A percentile compares a stretch with the other conserved stretches of the same genome.
Evolutionary conservation across 2,797 vertebrate genomes (phyloP).

Genomic region (Myripristis murdjan): DNA sequence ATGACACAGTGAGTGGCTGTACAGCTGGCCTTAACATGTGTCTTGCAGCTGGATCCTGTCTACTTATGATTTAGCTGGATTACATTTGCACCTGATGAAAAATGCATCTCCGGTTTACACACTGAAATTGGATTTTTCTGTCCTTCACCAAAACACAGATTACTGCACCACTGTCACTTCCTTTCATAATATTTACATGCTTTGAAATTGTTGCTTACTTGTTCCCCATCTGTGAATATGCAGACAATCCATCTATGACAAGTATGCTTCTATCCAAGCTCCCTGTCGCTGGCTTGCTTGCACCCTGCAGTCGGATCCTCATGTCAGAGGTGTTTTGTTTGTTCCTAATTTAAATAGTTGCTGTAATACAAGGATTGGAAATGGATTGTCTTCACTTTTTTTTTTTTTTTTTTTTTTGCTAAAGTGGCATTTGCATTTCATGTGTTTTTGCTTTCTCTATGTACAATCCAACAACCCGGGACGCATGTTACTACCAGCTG

Average conservation of each 20-base stretch:
- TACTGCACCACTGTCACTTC: conserved; percentile 1
- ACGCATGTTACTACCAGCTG: conserved; percentile 3
- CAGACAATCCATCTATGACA: neutral
- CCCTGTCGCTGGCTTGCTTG: neutral
- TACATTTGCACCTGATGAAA: conserved; percentile 40
- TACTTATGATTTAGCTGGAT: conserved; percentile 16
- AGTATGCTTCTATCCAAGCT: neutral
- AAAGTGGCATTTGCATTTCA: conserved; percentile 23
- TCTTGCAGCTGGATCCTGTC: conserved; percentile 47
- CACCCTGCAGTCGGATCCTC: neutral
- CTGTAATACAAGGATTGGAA: conserved; percentile 28
- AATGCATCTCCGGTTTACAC: neutral
- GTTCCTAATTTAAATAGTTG: conserved; percentile 11
- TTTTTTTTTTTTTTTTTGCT: neutral
- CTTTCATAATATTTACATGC: conserved; percentile 16
- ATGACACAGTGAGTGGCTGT: conserved; percentile 39
- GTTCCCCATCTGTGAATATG: neutral
- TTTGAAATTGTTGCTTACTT: conserved; percentile 2
- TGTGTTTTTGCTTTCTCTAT: conserved; percentile 25
- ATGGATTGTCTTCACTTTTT: conserved; percentile 11
- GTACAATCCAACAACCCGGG: conserved; percentile 39
- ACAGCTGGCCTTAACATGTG: conserved; percentile 44
- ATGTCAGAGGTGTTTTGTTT: conserved; percentile 6
- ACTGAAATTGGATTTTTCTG: conserved; percentile 28
- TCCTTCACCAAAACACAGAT: neutral